These are phyloP conservation scores for Ceratina australensis DNA, from an alignment of 1,140 invertebrate genomes.

Conservation along the genomic window DNA sequence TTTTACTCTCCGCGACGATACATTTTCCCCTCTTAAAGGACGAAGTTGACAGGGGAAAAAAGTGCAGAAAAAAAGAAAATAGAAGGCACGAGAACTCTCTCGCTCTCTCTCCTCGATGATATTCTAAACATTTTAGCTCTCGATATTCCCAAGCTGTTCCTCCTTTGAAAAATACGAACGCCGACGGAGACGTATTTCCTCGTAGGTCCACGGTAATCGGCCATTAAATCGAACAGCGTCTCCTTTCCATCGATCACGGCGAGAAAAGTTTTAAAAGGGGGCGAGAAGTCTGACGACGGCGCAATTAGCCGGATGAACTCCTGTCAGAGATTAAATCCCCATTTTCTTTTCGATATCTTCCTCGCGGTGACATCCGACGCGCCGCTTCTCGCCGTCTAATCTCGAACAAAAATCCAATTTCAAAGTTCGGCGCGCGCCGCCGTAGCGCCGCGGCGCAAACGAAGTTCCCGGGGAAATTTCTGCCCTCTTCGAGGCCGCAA, in stretches of 20 bases:
- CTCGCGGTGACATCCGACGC: too few relatives aligned
- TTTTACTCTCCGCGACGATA: not conserved
- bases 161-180: too few relatives aligned
- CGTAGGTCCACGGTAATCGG: not conserved
- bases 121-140: not conserved
- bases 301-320: slow-evolving; percentile 22
- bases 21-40: not conserved
- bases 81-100: too few relatives aligned
- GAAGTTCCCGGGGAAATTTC: slow-evolving; percentile 29
- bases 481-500: not conserved
- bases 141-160: not conserved
- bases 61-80: not conserved
- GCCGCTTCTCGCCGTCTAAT: slow-evolving; percentile 15
- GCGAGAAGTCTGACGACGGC: not conserved
- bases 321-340: too few relatives aligned
- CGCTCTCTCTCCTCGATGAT: not conserved
- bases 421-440: slow-evolving; percentile 14
- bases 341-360: not conserved
- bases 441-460: slow-evolving; percentile 3
- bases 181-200: too few relatives aligned
- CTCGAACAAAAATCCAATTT: slow-evolving; percentile 40
- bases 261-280: not conserved
- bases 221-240: not conserved
- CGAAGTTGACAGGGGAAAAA: not conserved
- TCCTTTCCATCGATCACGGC: not conserved